Percentiles rank a stretch among this genome's conserved stretches.
phyloP scores from a whole-genome alignment of 2,888 invertebrate species.

The Andrena dorsata region DNA sequence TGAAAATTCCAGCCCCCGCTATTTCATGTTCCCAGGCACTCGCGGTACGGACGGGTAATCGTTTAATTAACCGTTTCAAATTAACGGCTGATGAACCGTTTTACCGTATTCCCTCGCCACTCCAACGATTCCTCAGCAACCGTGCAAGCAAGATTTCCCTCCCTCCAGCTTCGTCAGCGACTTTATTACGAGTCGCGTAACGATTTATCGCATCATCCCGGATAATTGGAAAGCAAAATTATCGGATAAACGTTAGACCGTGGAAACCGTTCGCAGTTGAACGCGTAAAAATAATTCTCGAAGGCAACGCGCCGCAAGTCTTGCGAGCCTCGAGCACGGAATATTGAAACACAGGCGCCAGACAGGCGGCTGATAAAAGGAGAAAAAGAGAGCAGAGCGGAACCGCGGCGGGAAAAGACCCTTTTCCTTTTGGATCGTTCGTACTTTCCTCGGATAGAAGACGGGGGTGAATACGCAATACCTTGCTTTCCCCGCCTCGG shows the following conservation, averaged over 20 bases:
- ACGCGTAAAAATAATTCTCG: not conserved
- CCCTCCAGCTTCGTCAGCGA: not conserved
- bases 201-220: not conserved
- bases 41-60: constrained; percentile 21
- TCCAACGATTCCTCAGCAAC: not conserved
- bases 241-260: not conserved
- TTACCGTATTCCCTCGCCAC: not conserved
- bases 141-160: too few species aligned
- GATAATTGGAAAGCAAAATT: not conserved
- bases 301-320: not conserved
- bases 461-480: not conserved
- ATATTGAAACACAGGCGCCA: not conserved
- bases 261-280: not conserved
- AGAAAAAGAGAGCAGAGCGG: not conserved
- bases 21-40: not conserved
- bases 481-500: not conserved
- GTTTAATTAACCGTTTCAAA: constrained; percentile 22
- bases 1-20: constrained; percentile 15
- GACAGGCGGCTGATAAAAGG: constrained; percentile 8
- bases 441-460: not conserved
- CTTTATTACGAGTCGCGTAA: not conserved
- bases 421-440: not conserved
- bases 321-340: not conserved
- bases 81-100: not conserved
- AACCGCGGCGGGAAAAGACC: not conserved